Conservation (phyloP, 2,888 invertebrate genomes). For the Phortica okadai region DNA sequence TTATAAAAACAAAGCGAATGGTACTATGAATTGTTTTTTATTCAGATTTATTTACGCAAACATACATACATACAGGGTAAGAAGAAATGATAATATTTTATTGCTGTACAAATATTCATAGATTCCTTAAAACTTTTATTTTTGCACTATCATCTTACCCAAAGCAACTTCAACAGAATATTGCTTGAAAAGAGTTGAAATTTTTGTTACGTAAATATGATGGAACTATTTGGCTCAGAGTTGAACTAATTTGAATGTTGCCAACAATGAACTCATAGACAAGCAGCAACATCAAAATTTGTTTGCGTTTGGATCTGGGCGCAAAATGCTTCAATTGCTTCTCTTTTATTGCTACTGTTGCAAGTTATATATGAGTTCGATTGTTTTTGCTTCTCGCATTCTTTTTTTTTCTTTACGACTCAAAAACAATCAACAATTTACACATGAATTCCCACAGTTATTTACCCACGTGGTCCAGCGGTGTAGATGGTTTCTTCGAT, state of each 20-base stretch:
- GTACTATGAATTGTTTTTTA: neutral
- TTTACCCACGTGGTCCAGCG: slow-evolving; percentile 85
- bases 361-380: slow-evolving; percentile 29
- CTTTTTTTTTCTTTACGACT: slow-evolving; percentile 28
- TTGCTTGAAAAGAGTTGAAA: neutral
- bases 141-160: slow-evolving; percentile 10
- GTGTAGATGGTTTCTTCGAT: slow-evolving; percentile 85
- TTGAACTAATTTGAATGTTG: slow-evolving; percentile 62
- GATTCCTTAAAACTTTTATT: neutral
- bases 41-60: no score
- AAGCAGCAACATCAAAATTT: no score
- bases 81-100: no score
- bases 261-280: slow-evolving; percentile 41
- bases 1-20: neutral
- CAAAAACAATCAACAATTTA: neutral
- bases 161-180: neutral
- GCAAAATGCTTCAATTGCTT: slow-evolving; percentile 65
- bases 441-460: slow-evolving; percentile 43
- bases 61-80: no score
- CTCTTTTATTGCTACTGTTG: neutral
- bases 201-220: slow-evolving; percentile 27
- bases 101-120: no score
- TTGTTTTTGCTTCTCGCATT: slow-evolving; percentile 46
- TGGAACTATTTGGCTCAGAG: slow-evolving; percentile 44
- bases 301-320: slow-evolving; percentile 59